phyloP scores from a whole-genome alignment of 92 coral and sea anemone species.

The Epizoanthus stellaris region DNA sequence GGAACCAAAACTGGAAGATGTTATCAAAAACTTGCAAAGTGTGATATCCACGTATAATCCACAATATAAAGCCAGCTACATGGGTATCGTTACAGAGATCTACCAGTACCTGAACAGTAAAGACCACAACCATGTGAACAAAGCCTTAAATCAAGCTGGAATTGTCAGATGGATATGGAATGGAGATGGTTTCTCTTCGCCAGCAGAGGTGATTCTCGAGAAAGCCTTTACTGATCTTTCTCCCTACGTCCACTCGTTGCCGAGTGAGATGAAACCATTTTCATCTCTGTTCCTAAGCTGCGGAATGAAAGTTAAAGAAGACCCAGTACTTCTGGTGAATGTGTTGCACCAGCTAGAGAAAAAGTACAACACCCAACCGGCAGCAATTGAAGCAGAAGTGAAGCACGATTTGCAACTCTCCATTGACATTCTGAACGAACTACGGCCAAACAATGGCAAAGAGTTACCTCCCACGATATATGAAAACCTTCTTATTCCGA shows the following conservation, averaged over 20 bases:
- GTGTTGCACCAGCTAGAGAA: constrained; percentile 33
- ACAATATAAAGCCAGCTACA: constrained; percentile 28
- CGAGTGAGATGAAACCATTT: constrained; percentile 37
- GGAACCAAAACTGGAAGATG: constrained; percentile 26
- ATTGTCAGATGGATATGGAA: constrained; percentile 68
- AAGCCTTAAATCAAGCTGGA: constrained; percentile 33
- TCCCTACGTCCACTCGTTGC: constrained; percentile 54
- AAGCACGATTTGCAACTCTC: constrained; percentile 60
- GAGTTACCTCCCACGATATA: not conserved
- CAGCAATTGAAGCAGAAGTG: constrained; percentile 19
- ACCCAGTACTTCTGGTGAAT: constrained; percentile 28
- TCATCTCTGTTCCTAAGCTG: constrained; percentile 17
- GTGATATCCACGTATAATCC: constrained; percentile 24
- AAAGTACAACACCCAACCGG: constrained; percentile 21
- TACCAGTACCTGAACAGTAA: constrained; percentile 30
- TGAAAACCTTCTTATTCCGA: constrained; percentile 60
- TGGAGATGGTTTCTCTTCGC: constrained; percentile 71
- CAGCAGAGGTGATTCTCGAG: constrained; percentile 32
- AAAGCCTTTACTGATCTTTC: constrained; percentile 57
- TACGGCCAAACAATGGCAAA: not conserved
- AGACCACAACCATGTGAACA: constrained; percentile 38
- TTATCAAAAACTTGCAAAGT: constrained; percentile 3
- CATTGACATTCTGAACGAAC: constrained; percentile 46
- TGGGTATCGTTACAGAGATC: constrained; percentile 21
- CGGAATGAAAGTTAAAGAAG: constrained; percentile 45